Conservation (phyloP, 64 coral and sea anemone species). For the Montipora efflorescens region DNA sequence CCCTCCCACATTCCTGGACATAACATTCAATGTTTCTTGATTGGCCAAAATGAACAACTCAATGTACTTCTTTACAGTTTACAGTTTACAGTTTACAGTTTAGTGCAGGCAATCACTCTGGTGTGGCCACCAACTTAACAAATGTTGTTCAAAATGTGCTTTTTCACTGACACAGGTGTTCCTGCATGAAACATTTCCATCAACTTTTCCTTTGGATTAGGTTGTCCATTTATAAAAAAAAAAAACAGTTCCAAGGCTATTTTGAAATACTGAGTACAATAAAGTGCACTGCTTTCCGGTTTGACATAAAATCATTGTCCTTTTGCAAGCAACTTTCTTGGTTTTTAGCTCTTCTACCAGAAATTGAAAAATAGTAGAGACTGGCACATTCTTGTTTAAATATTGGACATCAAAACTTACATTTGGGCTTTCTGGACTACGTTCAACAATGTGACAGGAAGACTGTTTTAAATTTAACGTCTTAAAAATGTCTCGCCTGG, state of each 20-base stretch:
- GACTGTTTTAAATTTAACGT: slow-evolving; percentile 20
- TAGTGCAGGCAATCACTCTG: background rate
- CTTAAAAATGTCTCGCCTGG: slow-evolving; percentile 52
- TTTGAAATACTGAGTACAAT: background rate
- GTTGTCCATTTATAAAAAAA: background rate
- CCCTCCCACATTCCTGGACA: too few species aligned
- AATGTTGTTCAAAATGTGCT: background rate
- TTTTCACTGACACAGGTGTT: background rate
- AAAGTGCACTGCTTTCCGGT: background rate
- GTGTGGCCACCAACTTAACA: background rate
- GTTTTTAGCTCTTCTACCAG: too few species aligned
- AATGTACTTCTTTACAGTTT: background rate
- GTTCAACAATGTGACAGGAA: slow-evolving; percentile 14
- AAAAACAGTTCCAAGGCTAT: background rate
- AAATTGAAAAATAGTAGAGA: slow-evolving; percentile 5
- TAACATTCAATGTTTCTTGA: too few species aligned
- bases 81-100: too few species aligned
- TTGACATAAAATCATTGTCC: background rate
- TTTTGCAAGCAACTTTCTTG: background rate
- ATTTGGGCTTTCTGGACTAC: slow-evolving; percentile 44
- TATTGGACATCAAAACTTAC: slow-evolving; percentile 17
- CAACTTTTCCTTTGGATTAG: background rate
- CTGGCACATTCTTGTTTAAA: slow-evolving; percentile 39
- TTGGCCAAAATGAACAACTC: too few species aligned
- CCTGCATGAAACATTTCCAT: background rate